Base-by-base conservation (phyloP, 1,140 invertebrate species). In the Apolygus lucorum region DNA sequence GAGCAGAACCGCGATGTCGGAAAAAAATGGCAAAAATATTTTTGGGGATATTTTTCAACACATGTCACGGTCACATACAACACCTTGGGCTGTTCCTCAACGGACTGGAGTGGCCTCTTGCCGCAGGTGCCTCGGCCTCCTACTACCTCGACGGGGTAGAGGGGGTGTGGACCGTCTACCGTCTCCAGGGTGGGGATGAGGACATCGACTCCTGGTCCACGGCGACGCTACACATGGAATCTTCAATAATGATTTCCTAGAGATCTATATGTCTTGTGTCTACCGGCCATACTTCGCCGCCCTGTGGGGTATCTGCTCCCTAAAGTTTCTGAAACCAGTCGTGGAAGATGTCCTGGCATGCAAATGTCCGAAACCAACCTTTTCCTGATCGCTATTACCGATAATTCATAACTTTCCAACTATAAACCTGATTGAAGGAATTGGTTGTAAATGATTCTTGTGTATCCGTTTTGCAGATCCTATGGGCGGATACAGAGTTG, bases 181-280 rank as follows among this genome's bases (percentile, higher is more conserved):
- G 26, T 14, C 14, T 63, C 21, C 62, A 25, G 21, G 62, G 26
- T 21, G 22, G 62, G 62, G 62, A 26, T 25, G 62, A 63, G 62
- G 62, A 63, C 62, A 63, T 25, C 62, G 62, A 63, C 62, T 25
- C 62, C 62, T n/a, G 62, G 21, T 27, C 34, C 34, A 17, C 8
- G 34, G 17, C 34, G 34, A 11, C 34, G 34, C 34, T 49, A 49
- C 34, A 63, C 62, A 63, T 63, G 62, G 62, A 63, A 63, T 63
- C 62, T 63, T 63, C 62, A 63, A 63, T 63, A 63, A 63, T 63
- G 62, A 63, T 63, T 63, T 63, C 62, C 21, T 21, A 63, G 62
- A 63, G 62, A 63, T 63, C 62, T 63, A 63, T 63, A 26, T 63
- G 34, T 49, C 34, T 49, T 49, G 34, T 49, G 34, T 49, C 17